Evolutionary conservation across 2,888 invertebrate genomes (phyloP).

Genomic region (Temnothorax ravouxi): DNA sequence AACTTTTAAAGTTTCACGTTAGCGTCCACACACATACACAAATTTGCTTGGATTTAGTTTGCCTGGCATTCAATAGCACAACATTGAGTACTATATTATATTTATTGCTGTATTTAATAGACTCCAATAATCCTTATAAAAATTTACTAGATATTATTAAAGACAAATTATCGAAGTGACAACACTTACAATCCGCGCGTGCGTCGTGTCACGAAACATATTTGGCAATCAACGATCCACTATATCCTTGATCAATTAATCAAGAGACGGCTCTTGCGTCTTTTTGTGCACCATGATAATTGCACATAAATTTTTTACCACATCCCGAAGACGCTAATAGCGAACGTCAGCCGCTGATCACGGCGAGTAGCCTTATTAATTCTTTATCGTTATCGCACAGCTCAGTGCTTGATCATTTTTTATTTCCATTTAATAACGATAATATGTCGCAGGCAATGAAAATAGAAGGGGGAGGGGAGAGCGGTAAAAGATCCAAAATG

Average conservation of each 20-base stretch:
- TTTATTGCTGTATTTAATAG: background rate
- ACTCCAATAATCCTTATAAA: conserved; percentile 13
- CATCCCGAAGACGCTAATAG: background rate
- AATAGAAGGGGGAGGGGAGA: background rate
- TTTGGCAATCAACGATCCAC: conserved; percentile 14
- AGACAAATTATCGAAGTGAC: background rate
- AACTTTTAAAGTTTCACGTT: background rate
- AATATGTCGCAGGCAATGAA: background rate
- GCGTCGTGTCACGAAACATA: conserved; percentile 3
- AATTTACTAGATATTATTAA: background rate
- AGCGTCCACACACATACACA: background rate
- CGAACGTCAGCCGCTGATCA: background rate
- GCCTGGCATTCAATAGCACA: background rate
- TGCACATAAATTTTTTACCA: conserved; percentile 10
- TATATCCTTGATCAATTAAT: conserved; percentile 21
- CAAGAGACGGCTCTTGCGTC: background rate
- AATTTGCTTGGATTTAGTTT: background rate
- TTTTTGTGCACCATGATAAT: conserved; percentile 12
- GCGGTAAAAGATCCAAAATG: background rate
- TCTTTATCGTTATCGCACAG: background rate
- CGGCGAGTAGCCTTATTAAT: conserved; percentile 2
- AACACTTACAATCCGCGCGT: background rate
- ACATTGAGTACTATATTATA: background rate
- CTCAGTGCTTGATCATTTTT: background rate
- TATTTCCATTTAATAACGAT: background rate